Conservation (phyloP, 1,140 invertebrate genomes). For the Tetranychus urticae region DNA sequence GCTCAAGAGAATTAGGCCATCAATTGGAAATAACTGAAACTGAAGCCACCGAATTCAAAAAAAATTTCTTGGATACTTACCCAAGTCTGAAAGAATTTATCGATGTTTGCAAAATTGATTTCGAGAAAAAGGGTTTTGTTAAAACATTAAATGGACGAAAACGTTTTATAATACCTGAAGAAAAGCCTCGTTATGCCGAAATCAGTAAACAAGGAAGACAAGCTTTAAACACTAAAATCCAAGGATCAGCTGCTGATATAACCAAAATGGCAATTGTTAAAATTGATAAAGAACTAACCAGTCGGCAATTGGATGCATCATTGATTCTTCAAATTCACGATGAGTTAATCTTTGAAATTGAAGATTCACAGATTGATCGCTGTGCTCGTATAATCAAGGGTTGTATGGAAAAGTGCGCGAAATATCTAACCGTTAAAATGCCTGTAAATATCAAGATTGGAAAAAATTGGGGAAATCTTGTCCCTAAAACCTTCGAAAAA, state of each 20-base stretch:
- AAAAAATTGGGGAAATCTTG: constrained; percentile 37
- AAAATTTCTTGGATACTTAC: constrained; percentile 33
- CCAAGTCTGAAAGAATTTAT: constrained; percentile 35
- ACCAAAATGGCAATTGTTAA: constrained; percentile 67
- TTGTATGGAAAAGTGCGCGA: constrained; percentile 52
- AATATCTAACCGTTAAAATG: constrained; percentile 39
- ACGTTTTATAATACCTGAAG: constrained; percentile 52
- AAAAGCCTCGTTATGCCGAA: constrained; percentile 29
- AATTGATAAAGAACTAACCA: constrained; percentile 33
- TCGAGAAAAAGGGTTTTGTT: constrained; percentile 45
- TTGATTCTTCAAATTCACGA: constrained; percentile 80
- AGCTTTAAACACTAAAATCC: constrained; percentile 78
- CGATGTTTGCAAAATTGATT: constrained; percentile 36
- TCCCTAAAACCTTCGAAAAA: too few species aligned
- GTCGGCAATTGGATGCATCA: constrained; percentile 17
- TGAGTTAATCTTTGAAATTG: constrained; percentile 81
- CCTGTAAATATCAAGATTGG: constrained; percentile 67
- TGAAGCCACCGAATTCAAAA: constrained; percentile 52
- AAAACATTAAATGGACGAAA: constrained; percentile 53
- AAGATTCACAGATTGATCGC: constrained; percentile 20
- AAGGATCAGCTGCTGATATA: constrained; percentile 86
- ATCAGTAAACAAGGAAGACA: constrained; percentile 72
- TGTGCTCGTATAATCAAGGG: constrained; percentile 40
- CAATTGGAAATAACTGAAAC: constrained; percentile 49
- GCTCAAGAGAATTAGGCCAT: constrained; percentile 53